Evolutionary conservation across 1,140 invertebrate species (phyloP), one percentile per base, ranked within the genome.

Genomic region (Calosoma granatense): DNA sequence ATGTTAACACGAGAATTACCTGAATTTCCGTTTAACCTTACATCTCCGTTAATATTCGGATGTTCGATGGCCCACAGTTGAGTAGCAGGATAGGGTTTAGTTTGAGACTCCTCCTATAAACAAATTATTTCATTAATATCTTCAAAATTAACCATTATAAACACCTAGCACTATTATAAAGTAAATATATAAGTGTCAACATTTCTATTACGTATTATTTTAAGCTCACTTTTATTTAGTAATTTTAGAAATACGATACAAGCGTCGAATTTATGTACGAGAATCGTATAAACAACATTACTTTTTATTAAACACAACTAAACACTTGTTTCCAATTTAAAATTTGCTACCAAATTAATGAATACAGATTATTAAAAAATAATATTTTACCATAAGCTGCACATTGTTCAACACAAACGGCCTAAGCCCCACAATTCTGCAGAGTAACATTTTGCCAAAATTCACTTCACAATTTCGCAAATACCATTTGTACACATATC

Each of bases 71-170:
- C 15, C 41, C 41, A 47, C 4, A 47, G 41, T 47, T 47, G 41
- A 4, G 6, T 6, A 9, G 9, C 41, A 12, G 41, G 41, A 47
- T 47, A 47, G 3, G 15, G 9, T 47, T 47, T 47, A 17, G 9
- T 47, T 47, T 47, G 41, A 9, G 41, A 47, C 17, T 47, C 41
- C 4, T 47, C 41, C 41, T 47, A 36, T n/a, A 36, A 36, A 36
- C n/a, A 36, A 36, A 36, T 9, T n/a, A n/a, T n/a, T n/a, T n/a
- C n/a, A n/a, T n/a, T n/a, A n/a, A n/a, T n/a, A n/a, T n/a, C n/a
- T 36, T 36, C n/a, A n/a, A 36, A 36, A 36, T 9, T n/a, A 36
- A 36, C 26, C 26, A 9, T 36, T 36, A 36, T 9, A 9, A 36
- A 36, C 26, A 36, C 26, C n/a, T n/a, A n/a, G n/a, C n/a, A n/a